These are phyloP conservation scores for Simalia tracyae DNA, from an alignment of 2,797 vertebrate genomes.

Conservation along the genomic window DNA sequence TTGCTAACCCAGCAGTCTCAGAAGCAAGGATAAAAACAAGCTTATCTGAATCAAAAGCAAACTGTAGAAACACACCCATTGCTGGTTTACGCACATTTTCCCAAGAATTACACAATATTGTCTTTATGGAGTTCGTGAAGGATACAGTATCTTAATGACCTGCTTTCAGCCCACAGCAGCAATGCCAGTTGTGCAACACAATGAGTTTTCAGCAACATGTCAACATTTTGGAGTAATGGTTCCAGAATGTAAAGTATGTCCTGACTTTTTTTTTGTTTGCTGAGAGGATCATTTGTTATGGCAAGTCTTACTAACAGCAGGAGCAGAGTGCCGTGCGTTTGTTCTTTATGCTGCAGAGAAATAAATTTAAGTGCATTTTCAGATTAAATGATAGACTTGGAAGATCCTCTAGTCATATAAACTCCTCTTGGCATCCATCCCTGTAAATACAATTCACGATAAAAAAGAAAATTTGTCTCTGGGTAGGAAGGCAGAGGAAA, in stretches of 20 bases:
- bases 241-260: conserved; percentile 18
- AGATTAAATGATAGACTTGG: conserved; percentile 32
- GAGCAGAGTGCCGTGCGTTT: not conserved
- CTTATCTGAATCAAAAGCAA: conserved; percentile 47
- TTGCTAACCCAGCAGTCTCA: conserved; percentile 23
- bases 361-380: conserved; percentile 25
- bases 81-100: conserved; percentile 35
- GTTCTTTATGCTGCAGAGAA: conserved; percentile 28
- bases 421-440: conserved; percentile 1
- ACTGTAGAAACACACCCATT: not conserved
- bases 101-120: conserved; percentile 26
- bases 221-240: conserved; percentile 32
- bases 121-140: conserved; percentile 28
- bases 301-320: conserved; percentile 15
- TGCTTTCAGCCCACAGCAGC: conserved; percentile 32
- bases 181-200: conserved; percentile 15
- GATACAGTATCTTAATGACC: not conserved
- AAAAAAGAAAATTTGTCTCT: not conserved
- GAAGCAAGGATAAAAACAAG: conserved; percentile 45
- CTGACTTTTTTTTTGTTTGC: not conserved
- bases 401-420: conserved; percentile 10
- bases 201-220: conserved; percentile 24
- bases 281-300: conserved; percentile 14
- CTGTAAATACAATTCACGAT: conserved; percentile 2
- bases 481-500: not conserved